Conservation (phyloP, 1,140 invertebrate species). For the Drosophila azteca region DNA sequence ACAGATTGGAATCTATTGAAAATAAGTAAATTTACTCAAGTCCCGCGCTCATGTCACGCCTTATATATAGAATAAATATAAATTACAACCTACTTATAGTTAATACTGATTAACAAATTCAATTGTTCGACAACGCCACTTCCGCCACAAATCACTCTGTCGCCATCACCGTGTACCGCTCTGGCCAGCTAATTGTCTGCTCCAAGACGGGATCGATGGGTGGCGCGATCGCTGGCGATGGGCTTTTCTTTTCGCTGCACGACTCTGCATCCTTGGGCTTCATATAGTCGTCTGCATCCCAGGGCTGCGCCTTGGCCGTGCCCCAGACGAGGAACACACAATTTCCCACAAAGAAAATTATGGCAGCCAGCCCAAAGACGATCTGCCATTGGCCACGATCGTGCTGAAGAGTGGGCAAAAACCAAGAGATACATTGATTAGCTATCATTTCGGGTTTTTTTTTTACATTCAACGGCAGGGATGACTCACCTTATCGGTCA, state of each 20-base stretch:
- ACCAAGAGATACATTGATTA: neutral
- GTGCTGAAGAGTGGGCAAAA: conserved; percentile 78
- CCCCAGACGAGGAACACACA: conserved; percentile 88
- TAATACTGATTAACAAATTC: conserved; percentile 74
- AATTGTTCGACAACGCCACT: conserved; percentile 27
- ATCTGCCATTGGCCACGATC: conserved; percentile 88
- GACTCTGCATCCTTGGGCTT: conserved; percentile 59
- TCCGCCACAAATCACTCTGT: conserved; percentile 55
- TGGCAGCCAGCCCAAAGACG: conserved; percentile 90
- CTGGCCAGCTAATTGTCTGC: conserved; percentile 67
- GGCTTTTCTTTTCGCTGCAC: neutral
- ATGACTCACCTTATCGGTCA: conserved; percentile 86
- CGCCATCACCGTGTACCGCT: conserved; percentile 55
- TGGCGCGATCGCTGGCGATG: conserved; percentile 26
- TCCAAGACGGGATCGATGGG: conserved; percentile 65
- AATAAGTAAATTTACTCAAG: conserved; percentile 69
- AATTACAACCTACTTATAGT: conserved; percentile 75
- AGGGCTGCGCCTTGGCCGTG: conserved; percentile 86
- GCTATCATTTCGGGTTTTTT: conserved; percentile 7
- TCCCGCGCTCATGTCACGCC: conserved; percentile 50
- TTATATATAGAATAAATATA: conserved; percentile 81
- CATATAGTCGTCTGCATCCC: conserved; percentile 86
- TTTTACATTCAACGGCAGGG: neutral
- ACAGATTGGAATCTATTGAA: conserved; percentile 27
- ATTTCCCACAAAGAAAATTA: conserved; percentile 88